Conservation (phyloP, 1,140 invertebrate species). For the Bathynomus jamesi region DNA sequence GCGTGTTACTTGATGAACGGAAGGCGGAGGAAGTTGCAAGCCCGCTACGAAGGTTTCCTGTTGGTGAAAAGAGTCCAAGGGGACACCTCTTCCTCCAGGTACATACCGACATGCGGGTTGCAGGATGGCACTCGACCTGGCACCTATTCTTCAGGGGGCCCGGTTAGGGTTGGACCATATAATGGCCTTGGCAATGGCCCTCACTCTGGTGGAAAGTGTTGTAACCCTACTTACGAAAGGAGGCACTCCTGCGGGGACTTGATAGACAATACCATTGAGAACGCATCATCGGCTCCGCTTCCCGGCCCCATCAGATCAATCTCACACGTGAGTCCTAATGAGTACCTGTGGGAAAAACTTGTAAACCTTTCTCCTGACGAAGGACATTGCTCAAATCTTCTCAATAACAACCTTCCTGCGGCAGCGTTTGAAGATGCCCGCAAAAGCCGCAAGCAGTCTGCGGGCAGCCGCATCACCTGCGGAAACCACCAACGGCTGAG, state of each 20-base stretch:
- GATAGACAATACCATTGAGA: constrained; percentile 8
- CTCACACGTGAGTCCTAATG: background rate
- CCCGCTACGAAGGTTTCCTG: constrained; percentile 34
- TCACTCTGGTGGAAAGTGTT: background rate
- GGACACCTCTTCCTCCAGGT: background rate
- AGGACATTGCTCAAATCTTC: background rate
- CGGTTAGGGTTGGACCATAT: background rate
- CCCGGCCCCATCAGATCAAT: background rate
- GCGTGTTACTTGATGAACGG: constrained; percentile 32
- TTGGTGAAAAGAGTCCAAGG: constrained; percentile 23
- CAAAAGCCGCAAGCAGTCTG: background rate
- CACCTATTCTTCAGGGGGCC: background rate
- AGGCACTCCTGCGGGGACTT: constrained; percentile 22
- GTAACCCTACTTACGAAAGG: constrained; percentile 1
- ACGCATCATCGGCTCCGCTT: background rate
- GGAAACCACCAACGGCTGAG: constrained; percentile 27
- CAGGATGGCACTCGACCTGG: background rate
- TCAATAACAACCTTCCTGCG: background rate
- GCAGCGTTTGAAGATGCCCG: background rate
- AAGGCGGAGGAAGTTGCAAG: constrained; percentile 31
- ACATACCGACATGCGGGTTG: background rate
- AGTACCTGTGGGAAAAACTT: constrained; percentile 11
- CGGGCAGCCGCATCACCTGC: constrained; percentile 17
- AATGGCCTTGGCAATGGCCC: no score
- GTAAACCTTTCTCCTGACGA: constrained; percentile 10